Base-by-base conservation (phyloP, 2,797 vertebrate species). In the Cossypha heuglini region DNA sequence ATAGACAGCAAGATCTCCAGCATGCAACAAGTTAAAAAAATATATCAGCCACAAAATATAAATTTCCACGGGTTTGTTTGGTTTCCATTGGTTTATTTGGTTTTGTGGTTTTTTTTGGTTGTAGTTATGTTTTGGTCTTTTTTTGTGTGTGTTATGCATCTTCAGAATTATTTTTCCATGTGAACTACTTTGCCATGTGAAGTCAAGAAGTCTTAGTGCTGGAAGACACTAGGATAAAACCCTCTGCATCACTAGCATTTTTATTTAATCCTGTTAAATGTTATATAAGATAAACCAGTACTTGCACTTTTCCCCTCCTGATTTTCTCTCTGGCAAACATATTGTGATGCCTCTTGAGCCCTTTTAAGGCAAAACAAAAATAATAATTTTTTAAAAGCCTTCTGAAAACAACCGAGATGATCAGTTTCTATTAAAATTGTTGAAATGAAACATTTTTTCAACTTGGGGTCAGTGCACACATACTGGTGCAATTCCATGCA, bases 361-460 rank as follows among this genome's bases (percentile, higher is more conserved):
- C 68, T 75, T 94, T 95, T 92, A 88, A 92, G 96, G 81, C n/a
- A 93, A 94, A 96, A 72, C 3, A 59, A 87, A 83, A 93, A 33
- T 5, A 69, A 38, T 21, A 10, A 3, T 28, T n/a, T 76, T 48
- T 26, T 3, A 0, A 15, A 57, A 31, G 12, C 64, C 33, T 58
- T 58, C 69, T 95, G 80, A 90, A 97, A 97, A 96, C 33, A 92
- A 62, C 58, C 88, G 62, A 94, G 91, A 87, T 16, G 26, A 77
- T 94, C 88, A 61, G 42, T 90, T 97, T 96, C 83, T 73, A 93
- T 81, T 94, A 73, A 86, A 86, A 94, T 33, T 66, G 33, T 73
- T 86, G 84, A 92, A 96, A 96, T 55, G 26, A 96, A 96, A 74
- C 24, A 25, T 90, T 97, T 55, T 91, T 96, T 96, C 86, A 97